Evolutionary conservation across 2,888 invertebrate genomes (phyloP), one percentile per base, ranked within the genome.

Genomic region (Drosophila mulleri): DNA sequence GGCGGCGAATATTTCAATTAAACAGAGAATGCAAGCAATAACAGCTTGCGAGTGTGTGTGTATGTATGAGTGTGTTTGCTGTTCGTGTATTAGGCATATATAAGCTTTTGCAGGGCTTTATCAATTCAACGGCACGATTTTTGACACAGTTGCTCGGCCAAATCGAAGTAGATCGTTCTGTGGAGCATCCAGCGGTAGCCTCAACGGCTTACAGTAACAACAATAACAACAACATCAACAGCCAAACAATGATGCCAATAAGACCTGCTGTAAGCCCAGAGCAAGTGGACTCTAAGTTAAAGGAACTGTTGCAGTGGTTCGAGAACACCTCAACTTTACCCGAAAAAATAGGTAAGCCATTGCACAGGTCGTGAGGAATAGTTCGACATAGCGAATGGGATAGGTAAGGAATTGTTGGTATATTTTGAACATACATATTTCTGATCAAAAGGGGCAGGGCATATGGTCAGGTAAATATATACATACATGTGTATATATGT

Each of bases 241-340:
- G n/a, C 14, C 62, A 44, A 5, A 74, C 53, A 23, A 57, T 59
- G 26, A 41, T 41, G 64, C 54, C 67, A 20, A 45, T 60, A 41
- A 44, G 12, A 44, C 48, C 29, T 23, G 11, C 50, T 14, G 16
- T 42, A 23, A 57, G 41, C 50, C 64, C n/a, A 16, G 58, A 47
- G 37, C 63, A 78, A n/a, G 26, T 76, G 20, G 72, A 83, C 11
- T 65, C 48, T 18, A 82, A 80, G 78, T 56, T 89, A 12, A 56
- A 71, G 16, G 81, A 86, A 67, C 50, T 91, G 35, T 59, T 72
- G 11, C 53, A 61, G 53, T 91, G 91, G 91, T 91, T 91, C 56
- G 80, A 82, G 56, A 68, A 62, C 47, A 87, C 91, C 64, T 74
- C 85, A 23, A 88, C 83, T 67, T 71, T 91, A 53, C 91, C 91